Evolutionary conservation across 2,797 vertebrate genomes (phyloP).

Genomic region (Apodemus agrarius): DNA sequence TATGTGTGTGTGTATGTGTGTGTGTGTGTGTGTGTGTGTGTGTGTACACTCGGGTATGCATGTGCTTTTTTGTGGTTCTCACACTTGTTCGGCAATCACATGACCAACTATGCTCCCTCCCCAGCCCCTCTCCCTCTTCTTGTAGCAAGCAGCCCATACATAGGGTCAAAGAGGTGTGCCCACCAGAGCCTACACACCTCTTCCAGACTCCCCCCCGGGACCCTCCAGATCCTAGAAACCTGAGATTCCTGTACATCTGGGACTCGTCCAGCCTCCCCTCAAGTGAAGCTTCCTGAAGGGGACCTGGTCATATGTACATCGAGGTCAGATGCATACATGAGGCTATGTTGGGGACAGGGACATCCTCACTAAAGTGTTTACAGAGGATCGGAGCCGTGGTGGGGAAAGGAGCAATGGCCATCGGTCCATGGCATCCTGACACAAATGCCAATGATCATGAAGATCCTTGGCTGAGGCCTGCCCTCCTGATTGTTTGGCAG

Average conservation of each 20-base stretch:
- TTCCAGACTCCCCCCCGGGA: neutral
- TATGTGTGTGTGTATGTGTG: neutral
- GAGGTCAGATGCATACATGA: neutral
- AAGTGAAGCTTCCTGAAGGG: neutral
- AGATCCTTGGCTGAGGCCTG: neutral
- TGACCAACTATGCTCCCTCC: no score
- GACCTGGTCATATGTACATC: no score
- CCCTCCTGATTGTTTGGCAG: neutral
- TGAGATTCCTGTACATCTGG: neutral
- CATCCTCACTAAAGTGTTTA: neutral
- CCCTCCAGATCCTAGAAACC: neutral
- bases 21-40: neutral
- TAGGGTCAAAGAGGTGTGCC: neutral
- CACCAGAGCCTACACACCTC: neutral
- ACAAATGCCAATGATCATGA: neutral
- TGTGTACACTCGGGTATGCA: no score
- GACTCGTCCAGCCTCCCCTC: neutral
- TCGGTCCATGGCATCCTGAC: neutral
- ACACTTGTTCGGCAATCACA: no score
- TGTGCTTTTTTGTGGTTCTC: neutral
- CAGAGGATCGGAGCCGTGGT: neutral
- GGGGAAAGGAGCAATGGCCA: neutral
- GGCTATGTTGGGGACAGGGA: neutral
- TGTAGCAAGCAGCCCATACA: neutral
- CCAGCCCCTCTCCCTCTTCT: neutral